phyloP scores from a whole-genome alignment of 2,797 vertebrate genomes.

The Leucoraja ocellata region DNA sequence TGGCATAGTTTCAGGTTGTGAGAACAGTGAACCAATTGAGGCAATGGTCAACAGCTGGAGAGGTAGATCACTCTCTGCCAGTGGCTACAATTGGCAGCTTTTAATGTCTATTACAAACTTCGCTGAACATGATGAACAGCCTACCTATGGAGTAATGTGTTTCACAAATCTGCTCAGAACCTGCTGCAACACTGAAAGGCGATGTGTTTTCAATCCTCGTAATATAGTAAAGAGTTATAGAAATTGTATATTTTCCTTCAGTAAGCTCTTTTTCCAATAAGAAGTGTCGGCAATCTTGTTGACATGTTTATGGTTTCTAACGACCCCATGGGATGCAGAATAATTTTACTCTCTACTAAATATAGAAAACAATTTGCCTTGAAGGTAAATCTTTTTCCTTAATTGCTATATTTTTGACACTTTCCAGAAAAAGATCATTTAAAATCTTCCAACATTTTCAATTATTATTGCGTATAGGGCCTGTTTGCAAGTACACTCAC shows the following conservation, averaged over 20 bases:
- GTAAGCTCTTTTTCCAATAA: neutral
- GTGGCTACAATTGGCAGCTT: constrained; percentile 62
- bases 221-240: neutral
- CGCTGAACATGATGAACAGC: constrained; percentile 65
- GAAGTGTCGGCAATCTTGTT: neutral
- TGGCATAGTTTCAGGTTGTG: constrained; percentile 50
- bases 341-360: constrained; percentile 4
- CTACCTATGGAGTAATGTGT: constrained; percentile 58
- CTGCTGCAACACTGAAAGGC: neutral
- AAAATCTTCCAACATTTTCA: constrained; percentile 1
- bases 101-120: constrained; percentile 71
- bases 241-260: neutral
- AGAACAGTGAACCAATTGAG: constrained; percentile 54
- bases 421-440: neutral
- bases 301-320: neutral
- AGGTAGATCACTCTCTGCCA: constrained; percentile 49
- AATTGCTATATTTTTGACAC: neutral
- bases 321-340: neutral
- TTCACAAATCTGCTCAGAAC: constrained; percentile 48
- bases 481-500: neutral
- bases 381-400: neutral
- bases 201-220: neutral
- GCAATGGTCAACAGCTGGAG: constrained; percentile 46
- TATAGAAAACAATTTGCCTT: neutral
- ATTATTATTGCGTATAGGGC: neutral